Conservation (phyloP, 2,113 vertebrate species). For the Siniperca knerii region DNA sequence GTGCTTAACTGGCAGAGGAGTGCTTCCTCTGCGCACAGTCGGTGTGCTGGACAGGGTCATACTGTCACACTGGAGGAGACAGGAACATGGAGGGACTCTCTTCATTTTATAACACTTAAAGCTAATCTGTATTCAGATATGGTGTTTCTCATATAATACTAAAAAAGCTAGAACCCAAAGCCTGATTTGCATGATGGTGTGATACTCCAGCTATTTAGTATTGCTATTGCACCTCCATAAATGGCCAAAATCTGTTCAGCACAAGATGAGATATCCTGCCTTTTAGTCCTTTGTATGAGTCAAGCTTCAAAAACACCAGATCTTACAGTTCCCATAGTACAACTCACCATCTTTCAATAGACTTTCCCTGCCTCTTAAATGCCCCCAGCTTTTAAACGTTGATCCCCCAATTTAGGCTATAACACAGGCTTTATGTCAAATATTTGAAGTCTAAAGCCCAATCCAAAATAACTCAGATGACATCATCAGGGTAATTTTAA, state of each 20-base stretch:
- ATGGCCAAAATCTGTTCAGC: not conserved
- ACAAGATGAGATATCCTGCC: not conserved
- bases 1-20: conserved; percentile 91
- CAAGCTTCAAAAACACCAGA: conserved; percentile 1
- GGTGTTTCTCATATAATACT: not conserved
- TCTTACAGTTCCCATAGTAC: conserved; percentile 2
- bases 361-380: not conserved
- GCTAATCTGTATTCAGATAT: not conserved
- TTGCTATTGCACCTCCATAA: not conserved
- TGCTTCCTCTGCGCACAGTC: conserved; percentile 89
- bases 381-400: not conserved
- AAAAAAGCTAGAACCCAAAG: not conserved
- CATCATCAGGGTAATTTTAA: not conserved
- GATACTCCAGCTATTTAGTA: not conserved
- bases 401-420: not conserved
- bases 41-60: conserved; percentile 83
- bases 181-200: not conserved
- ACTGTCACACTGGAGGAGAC: conserved; percentile 69
- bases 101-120: conserved; percentile 2
- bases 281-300: not conserved
- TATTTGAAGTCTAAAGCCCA: not conserved
- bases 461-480: not conserved
- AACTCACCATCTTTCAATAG: not conserved
- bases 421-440: not conserved
- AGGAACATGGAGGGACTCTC: not conserved